These are phyloP conservation scores for Dissostichus mawsoni DNA, from an alignment of 2,113 vertebrate genomes.

Conservation along the genomic window DNA sequence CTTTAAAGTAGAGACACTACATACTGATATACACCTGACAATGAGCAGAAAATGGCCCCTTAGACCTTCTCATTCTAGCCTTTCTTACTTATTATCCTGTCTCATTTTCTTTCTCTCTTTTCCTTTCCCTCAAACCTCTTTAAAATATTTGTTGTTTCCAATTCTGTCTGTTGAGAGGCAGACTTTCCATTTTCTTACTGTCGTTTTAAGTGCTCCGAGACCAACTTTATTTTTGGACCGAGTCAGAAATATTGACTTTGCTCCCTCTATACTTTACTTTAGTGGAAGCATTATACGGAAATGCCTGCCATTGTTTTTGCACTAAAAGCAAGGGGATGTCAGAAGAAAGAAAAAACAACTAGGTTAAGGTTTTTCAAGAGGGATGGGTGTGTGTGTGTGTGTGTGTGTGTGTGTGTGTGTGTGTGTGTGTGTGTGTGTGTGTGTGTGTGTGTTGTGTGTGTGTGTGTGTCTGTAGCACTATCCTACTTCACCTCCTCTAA, in stretches of 20 bases:
- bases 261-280: not conserved
- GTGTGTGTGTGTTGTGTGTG: conserved; percentile 16
- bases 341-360: conserved; percentile 8
- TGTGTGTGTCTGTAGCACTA: conserved; percentile 17
- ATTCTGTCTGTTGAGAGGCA: too few species aligned
- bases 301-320: not conserved
- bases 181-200: too few species aligned
- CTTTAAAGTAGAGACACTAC: too few species aligned
- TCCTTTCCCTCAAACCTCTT: too few species aligned
- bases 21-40: too few species aligned
- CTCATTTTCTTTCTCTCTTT: not conserved
- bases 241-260: not conserved
- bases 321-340: not conserved
- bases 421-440: conserved; percentile 21
- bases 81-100: too few species aligned
- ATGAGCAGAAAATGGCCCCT: too few species aligned
- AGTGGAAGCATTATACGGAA: not conserved
- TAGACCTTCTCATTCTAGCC: too few species aligned
- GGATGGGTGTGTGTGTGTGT: conserved; percentile 4
- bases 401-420: conserved; percentile 7
- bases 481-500: conserved; percentile 73
- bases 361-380: conserved; percentile 44
- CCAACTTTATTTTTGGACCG: not conserved
- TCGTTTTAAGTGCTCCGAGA: too few species aligned
- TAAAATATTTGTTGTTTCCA: too few species aligned